Conservation (phyloP, 2,113 vertebrate species). For the Physeter macrocephalus region DNA sequence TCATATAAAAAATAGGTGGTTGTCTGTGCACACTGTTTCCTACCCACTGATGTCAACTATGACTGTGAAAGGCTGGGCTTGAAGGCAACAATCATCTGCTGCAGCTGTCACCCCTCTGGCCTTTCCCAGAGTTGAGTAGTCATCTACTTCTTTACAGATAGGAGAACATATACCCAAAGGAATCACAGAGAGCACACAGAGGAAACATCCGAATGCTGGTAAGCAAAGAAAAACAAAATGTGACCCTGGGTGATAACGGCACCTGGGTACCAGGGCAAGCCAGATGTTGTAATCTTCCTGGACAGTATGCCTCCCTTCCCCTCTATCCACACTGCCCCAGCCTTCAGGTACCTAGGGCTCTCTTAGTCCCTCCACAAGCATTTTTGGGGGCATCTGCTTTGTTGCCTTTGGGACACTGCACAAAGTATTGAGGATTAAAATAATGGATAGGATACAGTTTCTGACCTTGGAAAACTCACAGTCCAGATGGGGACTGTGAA, state of each 20-base stretch:
- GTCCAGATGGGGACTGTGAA: not conserved
- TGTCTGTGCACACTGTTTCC: not conserved
- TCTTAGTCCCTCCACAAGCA: not conserved
- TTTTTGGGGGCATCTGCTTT: not conserved
- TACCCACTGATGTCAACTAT: not conserved
- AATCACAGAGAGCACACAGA: not conserved
- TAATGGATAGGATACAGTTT: not conserved
- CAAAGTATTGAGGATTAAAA: not conserved
- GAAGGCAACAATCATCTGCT: not conserved
- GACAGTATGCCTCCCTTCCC: rapidly evolving
- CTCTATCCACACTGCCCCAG: not conserved
- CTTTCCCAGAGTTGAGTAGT: not conserved
- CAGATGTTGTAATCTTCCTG: not conserved
- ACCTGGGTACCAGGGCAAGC: not conserved
- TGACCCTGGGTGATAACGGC: not conserved
- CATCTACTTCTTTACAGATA: not conserved
- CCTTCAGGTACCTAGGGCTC: not conserved
- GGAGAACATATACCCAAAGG: not conserved
- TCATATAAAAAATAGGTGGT: not conserved
- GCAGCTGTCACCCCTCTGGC: not conserved
- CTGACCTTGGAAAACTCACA: not conserved
- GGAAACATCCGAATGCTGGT: not conserved
- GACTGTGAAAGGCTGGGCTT: not conserved
- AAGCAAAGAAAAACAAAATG: not conserved
- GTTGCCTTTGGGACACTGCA: not conserved